Base-by-base conservation (phyloP, 2,888 invertebrate genomes). In the Amiota minor region DNA sequence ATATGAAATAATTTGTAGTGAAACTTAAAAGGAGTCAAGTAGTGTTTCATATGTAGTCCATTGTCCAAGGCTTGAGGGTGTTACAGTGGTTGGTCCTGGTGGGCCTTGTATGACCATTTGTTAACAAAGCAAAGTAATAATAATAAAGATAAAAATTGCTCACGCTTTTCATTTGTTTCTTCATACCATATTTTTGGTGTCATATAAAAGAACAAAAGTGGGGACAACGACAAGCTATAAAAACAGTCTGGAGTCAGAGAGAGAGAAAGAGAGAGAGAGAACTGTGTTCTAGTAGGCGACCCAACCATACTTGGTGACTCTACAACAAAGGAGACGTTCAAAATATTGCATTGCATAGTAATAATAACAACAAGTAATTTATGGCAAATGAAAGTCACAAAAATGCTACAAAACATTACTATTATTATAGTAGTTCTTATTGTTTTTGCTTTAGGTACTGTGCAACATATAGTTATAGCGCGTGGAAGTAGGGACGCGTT, bases 381-480 rank as follows among this genome's bases (percentile, higher is more conserved):
- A 83, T 83, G 85, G 85, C 83, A 78, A 76, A 83, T 83, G 82
- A 86, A 86, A 83, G 83, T 86, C 83, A 81, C 85, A 84, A 84
- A 83, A 84, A 85, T 85, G 81, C 76, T 62, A 76, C 64, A 69
- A 67, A 67, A 18, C 50, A 20, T 50, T 50, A n/a, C n/a, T n/a
- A 4, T 50, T n/a, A 50, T 50, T 50, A n/a, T n/a, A 50, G 53
- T 50, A 9, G 12, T 50, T 50, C 2, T 50, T 50, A n/a, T 50
- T n/a, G n/a, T 50, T 50, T 12, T n/a, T 50, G 53, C 8, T n/a
- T 35, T 35, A 6, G 35, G 35, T 35, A 35, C 2, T 6, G 35
- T 23, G 23, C 1, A 23, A 3, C 23, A 23, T 2, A 23, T 3
- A 23, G 23, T 23, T 2, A 50, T 50, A 14, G 50, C 50, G 3